Conservation (phyloP, 2,888 invertebrate genomes). For the Protonemura montana region DNA sequence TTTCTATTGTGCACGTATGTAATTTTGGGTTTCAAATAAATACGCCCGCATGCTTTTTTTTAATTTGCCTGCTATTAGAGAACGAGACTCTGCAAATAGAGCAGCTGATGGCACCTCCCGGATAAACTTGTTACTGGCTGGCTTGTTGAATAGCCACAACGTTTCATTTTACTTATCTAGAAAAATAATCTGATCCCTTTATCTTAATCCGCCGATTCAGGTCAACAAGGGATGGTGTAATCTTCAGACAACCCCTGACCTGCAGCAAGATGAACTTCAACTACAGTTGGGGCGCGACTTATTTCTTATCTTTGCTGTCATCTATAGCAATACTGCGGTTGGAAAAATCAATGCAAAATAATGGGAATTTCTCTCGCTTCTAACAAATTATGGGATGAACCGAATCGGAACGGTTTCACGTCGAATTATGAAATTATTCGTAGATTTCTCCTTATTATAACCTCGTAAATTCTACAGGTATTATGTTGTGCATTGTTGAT, state of each 20-base stretch:
- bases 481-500: background rate
- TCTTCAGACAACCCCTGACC: background rate
- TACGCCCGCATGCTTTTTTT: background rate
- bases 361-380: background rate
- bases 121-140: background rate
- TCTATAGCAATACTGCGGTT: background rate
- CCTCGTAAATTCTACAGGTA: background rate
- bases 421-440: background rate
- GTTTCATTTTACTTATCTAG: background rate
- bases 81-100: background rate
- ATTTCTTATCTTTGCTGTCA: background rate
- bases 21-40: background rate
- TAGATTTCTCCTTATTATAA: background rate
- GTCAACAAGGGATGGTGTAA: background rate
- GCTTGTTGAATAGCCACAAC: background rate
- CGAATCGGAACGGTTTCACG: background rate
- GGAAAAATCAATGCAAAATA: background rate
- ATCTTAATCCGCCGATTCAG: background rate
- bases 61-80: background rate
- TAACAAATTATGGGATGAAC: background rate
- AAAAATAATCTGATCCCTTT: background rate
- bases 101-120: constrained; percentile 29
- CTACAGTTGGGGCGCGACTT: background rate
- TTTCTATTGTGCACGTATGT: background rate
- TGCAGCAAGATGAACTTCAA: background rate